Base-by-base conservation (phyloP, 35 echinoderm and acorn worm species). In the Lytechinus variegatus region DNA sequence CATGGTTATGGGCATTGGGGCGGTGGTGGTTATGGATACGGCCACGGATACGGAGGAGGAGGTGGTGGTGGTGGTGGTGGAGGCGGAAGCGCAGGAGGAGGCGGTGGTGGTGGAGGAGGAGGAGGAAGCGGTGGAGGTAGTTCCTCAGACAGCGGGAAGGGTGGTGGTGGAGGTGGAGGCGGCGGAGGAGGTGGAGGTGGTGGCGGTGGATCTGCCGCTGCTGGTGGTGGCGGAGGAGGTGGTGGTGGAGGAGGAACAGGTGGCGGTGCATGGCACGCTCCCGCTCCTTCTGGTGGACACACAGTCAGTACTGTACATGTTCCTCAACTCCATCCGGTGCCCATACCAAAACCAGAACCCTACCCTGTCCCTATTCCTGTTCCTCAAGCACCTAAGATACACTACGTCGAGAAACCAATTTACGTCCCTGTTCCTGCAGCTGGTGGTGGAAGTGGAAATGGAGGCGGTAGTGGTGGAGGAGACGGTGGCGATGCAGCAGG, bases 371-470 rank as follows among this genome's bases (percentile, higher is more conserved):
- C 66, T 24, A 24, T 79, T 16, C 66, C 66, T 24, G 0, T n/a
- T 79, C 66, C 66, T 24, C 66, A 79, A 79, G 66, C 66, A 24
- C 66, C 66, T 24, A 79, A 79, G 21, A 24, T 79, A 24, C 66
- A 79, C 66, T 79, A 79, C 66, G 21, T 79, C n/a, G 66, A 79
- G 66, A 79, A 79, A 79, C 66, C 66, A 24, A 24, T 79, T 8
- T 79, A 79, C 66, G 7, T 79, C n/a, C 66, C 66, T 79, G 66
- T 79, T 79, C 66, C 66, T 24, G 66, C 66, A 79, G 66, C 66
- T 24, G 66, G 66, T 52, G 88, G 88, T 54, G 88, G 88, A 90
- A 90, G 52, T 90, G 88, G 88, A 21, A 21, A 90, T 16, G 88
- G 88, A 0, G 52, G 52, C 24, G 88, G 88, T 29, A 21, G 27